Base-by-base conservation (phyloP, 2,113 vertebrate genomes). In the Psettodes erumei region DNA sequence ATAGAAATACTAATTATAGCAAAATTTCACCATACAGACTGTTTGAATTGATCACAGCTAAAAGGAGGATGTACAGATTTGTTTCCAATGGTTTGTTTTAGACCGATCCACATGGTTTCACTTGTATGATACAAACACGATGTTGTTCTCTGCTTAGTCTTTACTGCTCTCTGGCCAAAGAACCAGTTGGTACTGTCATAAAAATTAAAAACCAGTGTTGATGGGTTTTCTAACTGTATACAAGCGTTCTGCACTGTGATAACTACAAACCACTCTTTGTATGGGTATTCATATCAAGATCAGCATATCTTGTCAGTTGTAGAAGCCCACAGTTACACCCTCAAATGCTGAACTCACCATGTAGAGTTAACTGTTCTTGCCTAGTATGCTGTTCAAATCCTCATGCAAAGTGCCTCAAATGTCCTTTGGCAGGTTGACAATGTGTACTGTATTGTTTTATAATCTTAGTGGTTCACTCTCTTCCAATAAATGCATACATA, bases 401-500 rank as follows among this genome's bases (percentile, higher is more conserved):
- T 83, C 89, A 88, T 88, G 72, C 85, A 28, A 93, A 93, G 91
- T 93, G 91, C 91, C 91, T 93, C 79, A 88, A 86, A 83, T 79
- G 82, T 91, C 77, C 78, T 84, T 73, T 81, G 72, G 79, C 89
- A 89, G 86, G 77, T 89, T 77, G 83, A 91, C 86, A 84, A 70
- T 85, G 85, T 90, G 86, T 91, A 87, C 87, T 90, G 87, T 91
- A 88, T 83, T 83, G 28, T 77, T 79, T 79, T 45, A 59, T 32
- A 59, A 60, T n/a, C 83, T 66, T 75, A 78, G 72, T 86, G 86
- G 68, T 81, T 83, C 75, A 77, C 80, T 78, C 75, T 85, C 63
- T 48, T 84, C 28, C 67, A 93, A 91, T 93, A 93, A 91, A 93
- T 91, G 89, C n/a, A n/a, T 91, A 90, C 78, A 90, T 88, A 87